Base-by-base conservation (phyloP, 2,888 invertebrate species). In the Eulithis prunata region DNA sequence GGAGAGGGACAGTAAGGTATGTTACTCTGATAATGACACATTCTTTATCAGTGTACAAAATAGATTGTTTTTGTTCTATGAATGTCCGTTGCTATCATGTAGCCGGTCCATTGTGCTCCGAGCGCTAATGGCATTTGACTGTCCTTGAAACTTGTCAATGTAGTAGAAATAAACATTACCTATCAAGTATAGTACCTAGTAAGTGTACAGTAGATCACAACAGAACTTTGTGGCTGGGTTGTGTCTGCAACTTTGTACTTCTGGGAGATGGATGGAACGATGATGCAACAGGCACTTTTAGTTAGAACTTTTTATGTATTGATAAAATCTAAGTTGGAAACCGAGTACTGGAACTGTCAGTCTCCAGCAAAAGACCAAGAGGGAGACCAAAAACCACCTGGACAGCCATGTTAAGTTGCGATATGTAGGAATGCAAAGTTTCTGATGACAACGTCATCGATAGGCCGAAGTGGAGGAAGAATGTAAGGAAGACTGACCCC, bases 1-100 rank as follows among this genome's bases (percentile, higher is more conserved):
- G 83, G 99, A 99, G 94, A 95, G 99, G 88, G 99, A 99, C 88
- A 99, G 99, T 93, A 99, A 99, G 95, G 98, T 98, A 89, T 90
- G 86, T 66, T 57, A 61, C 46, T 47, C 55, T 60, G 72, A 74
- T 74, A 74, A 71, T 72, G 61, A 51, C 61, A 21, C 52, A 62
- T 71, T 73, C 66, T 68, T 56, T 81, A 81, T 79, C 81, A 76
- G 73, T 66, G 60, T 68, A 72, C 68, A 54, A 75, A 76, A 69
- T 72, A 69, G 71, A 72, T 75, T 57, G 60, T 58, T 69, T 64
- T 69, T 65, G 52, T 63, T 60, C 28, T 62, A 61, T 64, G 46
- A 65, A 67, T 69, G 55, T 53, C 51, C 54, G 28, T 45, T 62
- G 61, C 66, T 63, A 47, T 58, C 12, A 49, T 49, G 21, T 49